Evolutionary conservation across 1,140 invertebrate species (phyloP), one percentile per base, ranked within the genome.

Genomic region (Zaprionus ghesquierei): DNA sequence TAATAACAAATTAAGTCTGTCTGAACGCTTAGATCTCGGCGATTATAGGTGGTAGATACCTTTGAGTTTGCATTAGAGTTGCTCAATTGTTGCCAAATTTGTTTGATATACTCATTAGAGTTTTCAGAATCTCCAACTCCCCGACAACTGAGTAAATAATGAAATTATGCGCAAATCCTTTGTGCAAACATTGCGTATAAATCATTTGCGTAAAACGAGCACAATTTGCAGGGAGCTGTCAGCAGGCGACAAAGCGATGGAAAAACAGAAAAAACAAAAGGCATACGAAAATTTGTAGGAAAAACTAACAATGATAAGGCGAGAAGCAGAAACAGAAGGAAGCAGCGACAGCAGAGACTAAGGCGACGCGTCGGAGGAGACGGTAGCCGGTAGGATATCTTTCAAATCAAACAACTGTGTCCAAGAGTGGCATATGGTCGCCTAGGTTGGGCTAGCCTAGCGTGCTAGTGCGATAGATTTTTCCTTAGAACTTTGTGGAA

Each of bases 351-450:
- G 15, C 13, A 41, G 35, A 22, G 59, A 46, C 35, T 56, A 69
- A 75, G 76, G 65, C 65, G 54, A 54, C 69, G 65, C 65, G 54
- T 59, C 69, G 3, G 5, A 61, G 69, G 15, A 72, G 69, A 79
- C 79, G 49, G 81, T 76, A 86, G 82, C 81, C 49, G 69, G 6
- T 25, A 25, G 23, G 58, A 73, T 61, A 73, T 54, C 20, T 25
- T 35, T 20, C 25, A 69, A 53, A 79, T 87, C 81, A 87, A 79
- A 75, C 82, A 86, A 86, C 75, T 86, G 82, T 63, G 82, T 63
- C 79, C 61, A 58, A 71, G n/a, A n/a, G 50, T 74, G 79, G 81
- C 81, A 86, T 87, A 86, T 86, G 81, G 75, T 60, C 59, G n/a
- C n/a, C n/a, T n/a, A n/a, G n/a, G n/a, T n/a, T 8, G 27, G 51